Percentiles rank a stretch among this genome's conserved stretches.
Conservation (phyloP, 2,113 vertebrate genomes). For the Calyptomena viridis region DNA sequence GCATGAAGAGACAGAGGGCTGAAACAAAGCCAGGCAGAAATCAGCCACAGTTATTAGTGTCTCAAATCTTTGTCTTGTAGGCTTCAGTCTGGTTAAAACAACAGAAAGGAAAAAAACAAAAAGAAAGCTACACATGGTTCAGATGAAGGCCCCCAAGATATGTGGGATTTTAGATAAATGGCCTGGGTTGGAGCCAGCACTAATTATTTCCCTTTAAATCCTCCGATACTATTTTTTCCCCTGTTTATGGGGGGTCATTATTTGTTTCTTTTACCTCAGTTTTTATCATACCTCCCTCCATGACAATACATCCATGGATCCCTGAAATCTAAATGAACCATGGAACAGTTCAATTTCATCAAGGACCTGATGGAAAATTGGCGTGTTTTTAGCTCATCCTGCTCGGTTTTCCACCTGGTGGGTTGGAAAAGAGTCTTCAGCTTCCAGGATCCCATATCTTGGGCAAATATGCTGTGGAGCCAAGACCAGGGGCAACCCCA, state of each 20-base stretch:
- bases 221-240: not conserved
- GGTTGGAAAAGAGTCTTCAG: not conserved
- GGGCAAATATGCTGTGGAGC: not conserved
- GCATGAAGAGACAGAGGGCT: slow-evolving; percentile 7
- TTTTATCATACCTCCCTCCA: not conserved
- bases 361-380: not conserved
- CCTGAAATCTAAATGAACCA: not conserved
- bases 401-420: not conserved
- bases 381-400: not conserved
- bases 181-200: not conserved
- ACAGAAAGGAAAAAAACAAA: not conserved
- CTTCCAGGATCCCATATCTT: not conserved
- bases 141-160: not conserved
- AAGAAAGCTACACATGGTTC: not conserved
- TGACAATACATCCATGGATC: not conserved
- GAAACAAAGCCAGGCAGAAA: slow-evolving; percentile 54
- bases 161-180: slow-evolving; percentile 11
- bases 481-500: not conserved
- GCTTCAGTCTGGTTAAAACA: slow-evolving; percentile 37
- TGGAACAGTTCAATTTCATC: not conserved
- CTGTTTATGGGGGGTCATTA: not conserved
- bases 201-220: slow-evolving; percentile 33
- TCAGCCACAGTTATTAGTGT: slow-evolving; percentile 41
- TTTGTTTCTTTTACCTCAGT: not conserved
- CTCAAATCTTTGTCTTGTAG: slow-evolving; percentile 42